phyloP scores from a whole-genome alignment of 2,113 vertebrate species.

The Crotalus horridus region DNA sequence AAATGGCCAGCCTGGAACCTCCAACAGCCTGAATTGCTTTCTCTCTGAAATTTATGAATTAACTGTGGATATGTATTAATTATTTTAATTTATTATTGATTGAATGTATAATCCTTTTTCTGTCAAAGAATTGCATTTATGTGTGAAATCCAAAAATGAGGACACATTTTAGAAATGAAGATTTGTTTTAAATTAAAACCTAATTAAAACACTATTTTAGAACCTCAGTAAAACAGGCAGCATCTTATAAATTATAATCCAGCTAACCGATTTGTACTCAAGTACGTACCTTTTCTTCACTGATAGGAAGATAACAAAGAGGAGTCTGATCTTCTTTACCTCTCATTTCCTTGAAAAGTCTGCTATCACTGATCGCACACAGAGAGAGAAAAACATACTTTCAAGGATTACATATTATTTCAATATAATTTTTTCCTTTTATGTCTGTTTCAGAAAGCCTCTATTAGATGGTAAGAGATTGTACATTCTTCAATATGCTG shows the following conservation, averaged over 20 bases:
- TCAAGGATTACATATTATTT: neutral
- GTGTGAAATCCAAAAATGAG: neutral
- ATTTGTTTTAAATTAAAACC: neutral
- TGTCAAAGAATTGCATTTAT: neutral
- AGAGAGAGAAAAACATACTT: neutral
- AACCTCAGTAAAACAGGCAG: neutral
- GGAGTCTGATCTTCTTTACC: neutral
- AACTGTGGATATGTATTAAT: neutral
- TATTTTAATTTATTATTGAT: neutral
- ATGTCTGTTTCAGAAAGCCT: conserved; percentile 43
- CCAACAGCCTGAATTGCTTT: neutral
- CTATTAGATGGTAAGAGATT: neutral
- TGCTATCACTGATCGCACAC: neutral
- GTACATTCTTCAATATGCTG: conserved; percentile 1
- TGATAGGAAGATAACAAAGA: neutral
- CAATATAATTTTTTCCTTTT: neutral
- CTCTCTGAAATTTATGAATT: neutral
- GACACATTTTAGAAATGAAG: neutral
- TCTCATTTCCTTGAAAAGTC: neutral
- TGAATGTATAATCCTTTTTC: neutral
- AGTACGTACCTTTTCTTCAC: neutral
- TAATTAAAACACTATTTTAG: neutral
- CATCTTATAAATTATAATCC: neutral
- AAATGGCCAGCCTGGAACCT: neutral
- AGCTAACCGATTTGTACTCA: neutral